Base-by-base conservation (phyloP, 2,797 vertebrate genomes). In the Philypnodon macrostomus region DNA sequence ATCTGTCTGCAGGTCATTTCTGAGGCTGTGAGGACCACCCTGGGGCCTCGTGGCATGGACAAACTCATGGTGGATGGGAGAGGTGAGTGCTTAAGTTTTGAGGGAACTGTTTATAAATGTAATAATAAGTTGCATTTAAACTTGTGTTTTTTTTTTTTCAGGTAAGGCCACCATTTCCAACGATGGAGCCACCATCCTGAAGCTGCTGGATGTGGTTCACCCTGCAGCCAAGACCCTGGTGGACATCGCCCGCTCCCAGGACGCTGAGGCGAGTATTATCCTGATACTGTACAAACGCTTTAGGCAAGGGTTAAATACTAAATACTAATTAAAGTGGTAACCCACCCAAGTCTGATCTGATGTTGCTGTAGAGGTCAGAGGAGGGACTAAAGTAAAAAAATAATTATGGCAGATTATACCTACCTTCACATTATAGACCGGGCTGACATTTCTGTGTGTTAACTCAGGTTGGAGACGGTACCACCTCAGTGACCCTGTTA, bases 141-240 rank as follows among this genome's bases (percentile, higher is more conserved):
- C 6, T 0, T 33, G 2, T 46, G 1, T 32, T 18, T 47, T 4
- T 24, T 16, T 67, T 58, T 48, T 62, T 57, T 1, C 66, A 98
- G 97, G 97, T 21, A 98, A 98, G 80, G 94, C 95, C 68, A 99
- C 97, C 0, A 97, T 99, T 83, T 98, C 97, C 29, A 99, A 99
- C 0, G 97, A 99, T 35, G 97, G 97, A 0, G 96, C 97, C 78
- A 99, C 97, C 56, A 98, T 99, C 75, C 85, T 99, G 80, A 99
- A 95, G 61, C 92, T 98, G 38, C 87, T 99, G 0, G 96, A 99
- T 5, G 95, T 99, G 0, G 91, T 99, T 29, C 97, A 99, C 49
- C 97, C 97, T 0, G 96, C 97, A 1, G 97, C 95, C 0, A 99
- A 97, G 84, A 98, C 94, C 0, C 80, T 99, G 24, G 97, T 99